Evolutionary conservation across 1,140 invertebrate genomes (phyloP).

Genomic region (Drosophila elegans): DNA sequence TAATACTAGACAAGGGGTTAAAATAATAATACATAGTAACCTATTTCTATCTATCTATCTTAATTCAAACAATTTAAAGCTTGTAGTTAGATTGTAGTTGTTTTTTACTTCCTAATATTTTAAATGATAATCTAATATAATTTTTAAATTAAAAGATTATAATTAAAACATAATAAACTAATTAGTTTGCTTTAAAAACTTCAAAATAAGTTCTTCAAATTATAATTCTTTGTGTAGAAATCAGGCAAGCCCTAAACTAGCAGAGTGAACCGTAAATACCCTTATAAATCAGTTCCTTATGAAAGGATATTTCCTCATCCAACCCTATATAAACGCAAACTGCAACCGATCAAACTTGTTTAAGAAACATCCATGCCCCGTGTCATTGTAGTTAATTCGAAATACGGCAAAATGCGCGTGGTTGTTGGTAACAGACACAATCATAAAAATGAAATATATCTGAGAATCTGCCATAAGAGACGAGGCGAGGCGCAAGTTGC

Average conservation of each 20-base stretch:
- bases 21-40: too few relatives aligned
- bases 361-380: slow-evolving; percentile 27
- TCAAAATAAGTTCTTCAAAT: too few relatives aligned
- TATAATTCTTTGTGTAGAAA: neutral
- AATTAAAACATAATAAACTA: neutral
- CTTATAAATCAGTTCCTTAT: slow-evolving; percentile 8
- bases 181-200: too few relatives aligned
- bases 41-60: too few relatives aligned
- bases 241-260: neutral
- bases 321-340: neutral
- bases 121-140: too few relatives aligned
- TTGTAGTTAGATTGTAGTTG: too few relatives aligned
- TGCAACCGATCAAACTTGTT: slow-evolving; percentile 16
- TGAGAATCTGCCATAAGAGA: slow-evolving; percentile 79
- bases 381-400: slow-evolving; percentile 42
- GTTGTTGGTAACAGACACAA: slow-evolving; percentile 82
- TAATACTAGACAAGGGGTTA: too few relatives aligned
- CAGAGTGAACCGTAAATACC: slow-evolving; percentile 25
- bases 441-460: slow-evolving; percentile 84
- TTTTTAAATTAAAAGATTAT: too few relatives aligned
- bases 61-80: too few relatives aligned
- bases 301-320: neutral
- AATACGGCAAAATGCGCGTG: slow-evolving; percentile 74
- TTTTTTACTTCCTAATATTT: too few relatives aligned
- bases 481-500: slow-evolving; percentile 59